These are phyloP conservation scores for Tychaedon coryphoeus DNA, from an alignment of 2,113 vertebrate species.

Conservation along the genomic window DNA sequence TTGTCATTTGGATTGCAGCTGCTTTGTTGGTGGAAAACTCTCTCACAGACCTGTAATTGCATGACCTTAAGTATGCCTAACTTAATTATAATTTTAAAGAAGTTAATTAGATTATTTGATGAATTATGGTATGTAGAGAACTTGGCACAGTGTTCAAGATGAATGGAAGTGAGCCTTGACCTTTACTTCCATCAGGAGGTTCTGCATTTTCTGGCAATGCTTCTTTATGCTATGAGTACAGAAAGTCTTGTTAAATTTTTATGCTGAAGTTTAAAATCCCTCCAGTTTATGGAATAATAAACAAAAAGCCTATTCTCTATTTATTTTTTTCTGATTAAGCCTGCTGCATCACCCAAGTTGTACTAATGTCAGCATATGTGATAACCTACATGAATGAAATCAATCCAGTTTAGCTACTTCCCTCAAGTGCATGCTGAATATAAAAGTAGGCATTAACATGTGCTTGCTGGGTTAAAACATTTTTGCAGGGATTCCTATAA, in stretches of 20 bases:
- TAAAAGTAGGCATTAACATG: neutral
- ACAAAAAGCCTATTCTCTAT: neutral
- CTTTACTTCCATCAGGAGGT: conserved; percentile 4
- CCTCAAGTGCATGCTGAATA: neutral
- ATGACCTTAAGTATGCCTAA: conserved; percentile 39
- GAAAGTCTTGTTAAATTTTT: neutral
- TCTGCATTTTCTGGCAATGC: neutral
- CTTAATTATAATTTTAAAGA: conserved; percentile 39
- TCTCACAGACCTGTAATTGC: conserved; percentile 13
- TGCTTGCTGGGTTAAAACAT: neutral
- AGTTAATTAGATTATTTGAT: conserved; percentile 62
- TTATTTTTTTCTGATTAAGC: neutral
- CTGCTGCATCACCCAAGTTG: neutral
- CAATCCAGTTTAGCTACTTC: neutral
- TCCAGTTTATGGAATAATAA: neutral
- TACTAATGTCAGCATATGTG: neutral
- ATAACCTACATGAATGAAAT: neutral
- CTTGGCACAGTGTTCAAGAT: neutral
- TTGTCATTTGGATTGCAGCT: conserved; percentile 46
- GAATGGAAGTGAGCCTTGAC: neutral
- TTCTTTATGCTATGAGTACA: neutral
- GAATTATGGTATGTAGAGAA: conserved; percentile 2
- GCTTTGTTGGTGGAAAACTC: conserved; percentile 39
- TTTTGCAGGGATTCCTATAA: neutral
- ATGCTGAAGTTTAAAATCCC: neutral